Percentiles rank a stretch among this genome's conserved stretches.
phyloP scores from a whole-genome alignment of 2,888 invertebrate species.

The Hanleya hanleyi region DNA sequence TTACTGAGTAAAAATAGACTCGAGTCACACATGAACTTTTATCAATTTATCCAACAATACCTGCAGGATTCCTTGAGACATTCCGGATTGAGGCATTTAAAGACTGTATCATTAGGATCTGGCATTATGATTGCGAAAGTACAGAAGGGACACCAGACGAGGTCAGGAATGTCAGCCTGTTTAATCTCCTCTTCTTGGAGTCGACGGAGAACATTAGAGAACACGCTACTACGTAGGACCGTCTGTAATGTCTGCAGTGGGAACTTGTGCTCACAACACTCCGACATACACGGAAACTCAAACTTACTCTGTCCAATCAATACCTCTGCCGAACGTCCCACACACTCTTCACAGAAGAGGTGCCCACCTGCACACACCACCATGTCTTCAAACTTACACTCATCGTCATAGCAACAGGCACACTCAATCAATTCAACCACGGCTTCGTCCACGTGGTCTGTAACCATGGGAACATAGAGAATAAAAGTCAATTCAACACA shows the following conservation, averaged over 20 bases:
- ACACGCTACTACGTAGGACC: slow-evolving; percentile 74
- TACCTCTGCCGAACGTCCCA: slow-evolving; percentile 58
- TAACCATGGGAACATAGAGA: no score
- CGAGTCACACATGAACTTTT: no score
- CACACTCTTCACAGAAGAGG: slow-evolving; percentile 67
- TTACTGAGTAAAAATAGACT: no score
- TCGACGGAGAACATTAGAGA: slow-evolving; percentile 75
- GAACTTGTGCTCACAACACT: slow-evolving; percentile 62
- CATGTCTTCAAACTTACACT: slow-evolving; percentile 74
- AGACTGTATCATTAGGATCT: slow-evolving; percentile 72
- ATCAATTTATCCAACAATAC: no score
- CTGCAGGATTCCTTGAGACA: slow-evolving; percentile 78
- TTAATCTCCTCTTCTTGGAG: slow-evolving; percentile 76
- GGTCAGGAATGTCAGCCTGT: slow-evolving; percentile 76
- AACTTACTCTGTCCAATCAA: slow-evolving; percentile 59
- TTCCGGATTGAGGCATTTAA: slow-evolving; percentile 77
- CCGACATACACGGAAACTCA: slow-evolving; percentile 75
- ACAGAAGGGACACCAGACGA: slow-evolving; percentile 78
- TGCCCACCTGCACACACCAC: slow-evolving; percentile 65
- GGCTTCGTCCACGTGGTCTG: no score
- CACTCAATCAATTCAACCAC: slow-evolving; percentile 77
- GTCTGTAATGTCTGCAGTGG: slow-evolving; percentile 67
- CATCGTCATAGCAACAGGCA: slow-evolving; percentile 77
- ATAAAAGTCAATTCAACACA: no score
- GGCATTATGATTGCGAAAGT: slow-evolving; percentile 77